Evolutionary conservation across 2,888 invertebrate genomes (phyloP), one percentile per base, ranked within the genome.

Genomic region (Pheosia tremula): DNA sequence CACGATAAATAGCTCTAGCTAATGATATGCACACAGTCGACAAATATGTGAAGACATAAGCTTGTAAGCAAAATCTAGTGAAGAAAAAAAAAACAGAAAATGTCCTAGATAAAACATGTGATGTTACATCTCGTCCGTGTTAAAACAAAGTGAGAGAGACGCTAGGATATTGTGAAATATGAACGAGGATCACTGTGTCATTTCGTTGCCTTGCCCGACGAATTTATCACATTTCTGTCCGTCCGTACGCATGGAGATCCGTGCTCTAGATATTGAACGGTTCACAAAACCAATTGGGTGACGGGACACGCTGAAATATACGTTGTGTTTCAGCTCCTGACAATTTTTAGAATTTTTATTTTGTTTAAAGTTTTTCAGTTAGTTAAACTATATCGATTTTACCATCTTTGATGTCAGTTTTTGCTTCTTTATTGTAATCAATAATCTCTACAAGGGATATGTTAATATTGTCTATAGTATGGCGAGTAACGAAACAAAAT

Each of bases 81-180:
- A 3, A 41, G n/a, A 56, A 47, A 66, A 69, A 63, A 69, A 73
- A 64, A 67, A 66, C 66, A 65, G 58, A 69, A 64, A 56, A 45
- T 36, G 66, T 55, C 56, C 56, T 62, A 67, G 71, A 71, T 70
- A 74, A 70, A 72, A 74, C 65, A 67, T 65, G 74, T 71, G 76
- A 78, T 78, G 77, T 77, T 24, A 74, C 78, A 77, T 69, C 77
- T 78, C 79, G 80, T 83, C 81, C 75, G 64, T 80, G 81, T 80
- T 83, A 81, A 85, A 88, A 86, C 83, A 83, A 75, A 72, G 67
- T 60, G 69, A 71, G 71, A 71, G 69, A 67, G 74, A 72, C 72
- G 78, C 78, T 79, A 81, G 79, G 82, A 85, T 86, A 88, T 88
- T 85, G 86, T 88, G 85, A 89, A 88, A 89, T 89, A 91, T 88